A percentile compares a stretch with the other conserved stretches of the same genome.
These are phyloP conservation scores for Brachyrhaphis roseni DNA, from an alignment of 2,797 vertebrate species.

Conservation along the genomic window DNA sequence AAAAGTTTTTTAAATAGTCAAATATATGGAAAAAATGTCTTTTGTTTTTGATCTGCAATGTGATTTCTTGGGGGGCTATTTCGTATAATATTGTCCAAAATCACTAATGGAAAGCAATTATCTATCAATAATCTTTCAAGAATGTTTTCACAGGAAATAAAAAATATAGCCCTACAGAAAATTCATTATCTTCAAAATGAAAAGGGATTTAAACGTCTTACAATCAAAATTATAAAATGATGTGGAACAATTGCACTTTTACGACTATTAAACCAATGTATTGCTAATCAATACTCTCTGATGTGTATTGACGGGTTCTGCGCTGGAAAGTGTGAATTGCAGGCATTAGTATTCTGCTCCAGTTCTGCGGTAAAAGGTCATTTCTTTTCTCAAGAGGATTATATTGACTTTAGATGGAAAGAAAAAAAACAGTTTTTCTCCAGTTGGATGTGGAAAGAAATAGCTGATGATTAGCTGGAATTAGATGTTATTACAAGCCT, in stretches of 20 bases:
- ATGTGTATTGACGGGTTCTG: constrained; percentile 29
- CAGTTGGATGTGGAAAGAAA: constrained; percentile 27
- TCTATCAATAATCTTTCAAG: not conserved
- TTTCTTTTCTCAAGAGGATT: constrained; percentile 35
- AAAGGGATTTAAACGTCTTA: not conserved
- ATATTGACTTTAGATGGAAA: constrained; percentile 27
- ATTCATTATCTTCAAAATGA: not conserved
- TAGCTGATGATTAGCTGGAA: constrained; percentile 18
- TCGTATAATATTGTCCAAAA: not conserved
- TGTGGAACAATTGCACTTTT: not conserved
- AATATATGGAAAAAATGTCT: not conserved
- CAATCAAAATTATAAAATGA: constrained; percentile 2
- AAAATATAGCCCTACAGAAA: not conserved
- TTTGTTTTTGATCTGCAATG: not conserved
- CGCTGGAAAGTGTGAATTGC: constrained; percentile 20
- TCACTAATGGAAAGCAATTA: not conserved
- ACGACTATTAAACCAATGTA: constrained; percentile 10
- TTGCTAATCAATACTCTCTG: constrained; percentile 39
- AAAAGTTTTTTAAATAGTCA: not conserved
- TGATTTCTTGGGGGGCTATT: not conserved
- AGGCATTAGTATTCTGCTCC: constrained; percentile 54
- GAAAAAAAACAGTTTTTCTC: constrained; percentile 16
- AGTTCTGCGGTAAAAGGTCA: constrained; percentile 44
- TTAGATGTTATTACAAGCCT: constrained; percentile 32
- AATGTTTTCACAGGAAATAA: not conserved